Evolutionary conservation across 1,140 invertebrate species (phyloP).

Genomic region (Euwallacea similis): DNA sequence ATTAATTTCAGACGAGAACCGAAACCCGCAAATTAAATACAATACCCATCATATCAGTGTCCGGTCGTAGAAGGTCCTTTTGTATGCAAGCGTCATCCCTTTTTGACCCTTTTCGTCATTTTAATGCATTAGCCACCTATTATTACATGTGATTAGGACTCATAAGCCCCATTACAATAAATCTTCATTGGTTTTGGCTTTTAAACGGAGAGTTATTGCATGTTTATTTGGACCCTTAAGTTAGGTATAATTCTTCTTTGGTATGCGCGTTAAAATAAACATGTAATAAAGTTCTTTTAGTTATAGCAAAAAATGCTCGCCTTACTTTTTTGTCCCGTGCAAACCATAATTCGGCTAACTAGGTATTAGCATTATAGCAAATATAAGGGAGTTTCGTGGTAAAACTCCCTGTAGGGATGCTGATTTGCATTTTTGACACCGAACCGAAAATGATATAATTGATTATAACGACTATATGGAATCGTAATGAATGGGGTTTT

Average conservation of each 20-base stretch:
- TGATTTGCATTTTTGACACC: constrained; percentile 10
- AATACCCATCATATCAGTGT: too few relatives aligned
- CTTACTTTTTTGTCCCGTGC: too few relatives aligned
- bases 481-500: neutral
- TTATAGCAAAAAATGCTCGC: too few relatives aligned
- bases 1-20: too few relatives aligned
- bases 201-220: neutral
- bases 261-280: too few relatives aligned
- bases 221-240: too few relatives aligned
- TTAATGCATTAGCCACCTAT: constrained; percentile 12
- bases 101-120: constrained; percentile 12
- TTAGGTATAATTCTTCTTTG: too few relatives aligned
- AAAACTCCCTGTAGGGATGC: neutral
- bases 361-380: too few relatives aligned
- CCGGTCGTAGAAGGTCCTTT: neutral
- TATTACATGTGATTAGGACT: constrained; percentile 16
- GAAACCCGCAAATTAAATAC: too few relatives aligned
- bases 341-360: too few relatives aligned
- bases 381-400: too few relatives aligned
- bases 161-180: constrained; percentile 13
- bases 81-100: constrained; percentile 1
- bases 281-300: too few relatives aligned
- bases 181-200: constrained; percentile 14
- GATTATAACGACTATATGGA: constrained; percentile 3
- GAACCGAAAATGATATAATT: constrained; percentile 14